A percentile compares a stretch with the other conserved stretches of the same genome.
Evolutionary conservation across 1,140 invertebrate genomes (phyloP).

Genomic region (Caenorhabditis latens): DNA sequence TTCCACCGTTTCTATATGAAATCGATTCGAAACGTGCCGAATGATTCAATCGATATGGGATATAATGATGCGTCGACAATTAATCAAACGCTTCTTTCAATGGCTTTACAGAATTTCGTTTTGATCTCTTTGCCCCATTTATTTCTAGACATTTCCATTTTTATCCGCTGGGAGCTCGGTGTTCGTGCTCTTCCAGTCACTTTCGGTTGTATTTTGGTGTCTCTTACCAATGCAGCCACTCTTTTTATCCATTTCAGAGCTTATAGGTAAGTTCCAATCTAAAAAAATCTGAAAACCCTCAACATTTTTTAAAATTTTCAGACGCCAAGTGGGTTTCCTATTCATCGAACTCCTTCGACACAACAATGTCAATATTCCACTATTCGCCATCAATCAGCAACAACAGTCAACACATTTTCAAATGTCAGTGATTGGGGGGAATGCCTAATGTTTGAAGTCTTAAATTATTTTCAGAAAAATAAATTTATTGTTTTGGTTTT

Average conservation of each 20-base stretch:
- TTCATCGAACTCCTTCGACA: background rate
- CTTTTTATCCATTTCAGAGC: background rate
- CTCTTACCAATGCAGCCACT: background rate
- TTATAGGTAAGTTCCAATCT: background rate
- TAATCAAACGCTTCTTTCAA: constrained; percentile 1
- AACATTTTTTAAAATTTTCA: background rate
- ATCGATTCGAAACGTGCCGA: background rate
- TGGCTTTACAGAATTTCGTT: background rate
- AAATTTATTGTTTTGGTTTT: constrained; percentile 21
- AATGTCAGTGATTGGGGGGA: background rate
- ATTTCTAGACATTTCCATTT: background rate
- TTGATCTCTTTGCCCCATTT: background rate
- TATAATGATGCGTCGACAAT: background rate
- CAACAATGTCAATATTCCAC: background rate
- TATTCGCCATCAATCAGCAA: background rate
- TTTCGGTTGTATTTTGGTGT: background rate
- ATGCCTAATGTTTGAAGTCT: background rate
- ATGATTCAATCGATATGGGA: constrained; percentile 20
- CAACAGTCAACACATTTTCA: background rate
- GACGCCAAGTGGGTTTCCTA: background rate
- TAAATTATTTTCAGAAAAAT: background rate
- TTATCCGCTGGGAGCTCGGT: background rate
- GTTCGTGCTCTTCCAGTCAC: background rate
- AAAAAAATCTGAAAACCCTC: background rate
- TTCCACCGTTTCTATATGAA: background rate